Percentiles rank a stretch among this genome's conserved stretches.
Evolutionary conservation across 2,797 vertebrate species (phyloP).

Genomic region (Clamator glandarius): DNA sequence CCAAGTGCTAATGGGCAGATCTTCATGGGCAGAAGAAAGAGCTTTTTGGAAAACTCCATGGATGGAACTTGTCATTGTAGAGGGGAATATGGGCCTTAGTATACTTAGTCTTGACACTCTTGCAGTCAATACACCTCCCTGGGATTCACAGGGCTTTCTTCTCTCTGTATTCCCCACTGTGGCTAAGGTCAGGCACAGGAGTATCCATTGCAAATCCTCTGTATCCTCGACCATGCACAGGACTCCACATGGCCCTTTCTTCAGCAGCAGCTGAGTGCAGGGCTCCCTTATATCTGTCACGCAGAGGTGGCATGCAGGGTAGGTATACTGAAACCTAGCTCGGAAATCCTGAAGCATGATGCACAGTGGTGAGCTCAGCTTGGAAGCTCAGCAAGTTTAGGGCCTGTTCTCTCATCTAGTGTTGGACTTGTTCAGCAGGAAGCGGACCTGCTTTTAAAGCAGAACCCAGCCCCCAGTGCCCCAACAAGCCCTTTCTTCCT

Average conservation of each 20-base stretch:
- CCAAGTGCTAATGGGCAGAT: not conserved
- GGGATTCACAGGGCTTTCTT: not conserved
- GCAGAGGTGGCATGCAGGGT: not conserved
- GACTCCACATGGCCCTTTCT: not conserved
- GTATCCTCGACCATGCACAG: not conserved
- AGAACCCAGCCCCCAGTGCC: not conserved
- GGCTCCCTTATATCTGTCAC: not conserved
- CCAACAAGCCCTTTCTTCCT: not conserved
- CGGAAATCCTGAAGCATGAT: not conserved
- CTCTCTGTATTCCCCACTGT: accelerated
- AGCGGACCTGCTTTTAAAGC: not conserved
- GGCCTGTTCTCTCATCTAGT: not conserved
- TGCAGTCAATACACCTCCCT: not conserved
- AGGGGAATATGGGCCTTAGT: not conserved
- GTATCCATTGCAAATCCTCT: not conserved
- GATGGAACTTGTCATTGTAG: not conserved
- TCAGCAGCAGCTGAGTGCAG: not conserved
- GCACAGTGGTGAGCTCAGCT: not conserved
- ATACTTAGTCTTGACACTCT: not conserved
- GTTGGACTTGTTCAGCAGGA: not conserved
- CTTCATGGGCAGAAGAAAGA: not conserved
- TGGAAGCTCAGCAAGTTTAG: not conserved
- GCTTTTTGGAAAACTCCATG: not conserved
- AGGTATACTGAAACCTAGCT: not conserved
- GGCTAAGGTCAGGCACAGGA: not conserved